Evolutionary conservation across 2,113 vertebrate genomes (phyloP).

Genomic region (Cyphomyrus discorhynchus): DNA sequence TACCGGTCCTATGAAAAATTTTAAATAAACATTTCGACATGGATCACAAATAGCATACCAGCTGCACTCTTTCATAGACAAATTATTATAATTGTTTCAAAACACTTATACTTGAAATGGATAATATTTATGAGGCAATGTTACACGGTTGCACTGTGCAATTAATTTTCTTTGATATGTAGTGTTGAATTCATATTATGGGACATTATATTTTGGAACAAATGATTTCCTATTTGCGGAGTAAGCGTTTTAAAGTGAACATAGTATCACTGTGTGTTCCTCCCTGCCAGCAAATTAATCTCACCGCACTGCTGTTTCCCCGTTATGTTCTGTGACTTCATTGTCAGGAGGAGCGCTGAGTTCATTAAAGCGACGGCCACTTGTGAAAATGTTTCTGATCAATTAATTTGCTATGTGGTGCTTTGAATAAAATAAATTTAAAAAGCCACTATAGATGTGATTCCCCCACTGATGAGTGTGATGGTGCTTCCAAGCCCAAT

Average conservation of each 20-base stretch:
- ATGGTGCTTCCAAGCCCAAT: neutral
- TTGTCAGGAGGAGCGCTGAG: neutral
- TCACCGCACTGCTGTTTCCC: neutral
- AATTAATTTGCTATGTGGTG: constrained; percentile 1
- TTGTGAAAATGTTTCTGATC: neutral
- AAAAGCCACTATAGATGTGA: neutral
- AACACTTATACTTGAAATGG: constrained; percentile 7
- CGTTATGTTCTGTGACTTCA: neutral
- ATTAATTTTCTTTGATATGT: neutral
- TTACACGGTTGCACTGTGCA: neutral
- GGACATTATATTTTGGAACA: constrained; percentile 6
- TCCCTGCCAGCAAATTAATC: neutral
- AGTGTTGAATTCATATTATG: neutral
- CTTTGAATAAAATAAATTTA: neutral
- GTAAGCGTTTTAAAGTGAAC: neutral
- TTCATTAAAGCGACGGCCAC: neutral
- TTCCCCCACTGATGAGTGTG: neutral
- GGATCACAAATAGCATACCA: neutral
- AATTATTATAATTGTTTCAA: constrained; percentile 20
- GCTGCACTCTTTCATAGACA: neutral
- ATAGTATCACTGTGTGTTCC: neutral
- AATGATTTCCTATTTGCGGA: neutral
- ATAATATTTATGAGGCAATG: constrained; percentile 1
- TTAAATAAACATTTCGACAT: neutral
- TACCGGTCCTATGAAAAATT: neutral